These are phyloP conservation scores for Heteropelma amictum DNA, from an alignment of 2,888 invertebrate species.

Conservation along the genomic window DNA sequence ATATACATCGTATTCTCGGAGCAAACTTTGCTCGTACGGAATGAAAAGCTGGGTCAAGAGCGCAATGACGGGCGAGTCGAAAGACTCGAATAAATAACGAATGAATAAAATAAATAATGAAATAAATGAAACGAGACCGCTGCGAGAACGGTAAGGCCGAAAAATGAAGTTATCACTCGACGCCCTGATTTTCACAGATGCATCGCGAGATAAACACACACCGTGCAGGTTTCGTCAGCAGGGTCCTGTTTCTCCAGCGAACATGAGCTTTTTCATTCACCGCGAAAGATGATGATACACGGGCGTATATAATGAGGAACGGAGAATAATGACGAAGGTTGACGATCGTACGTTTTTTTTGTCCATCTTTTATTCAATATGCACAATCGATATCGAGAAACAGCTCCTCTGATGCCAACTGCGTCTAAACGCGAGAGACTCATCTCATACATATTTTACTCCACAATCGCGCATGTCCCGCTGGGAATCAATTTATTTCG, in stretches of 20 bases:
- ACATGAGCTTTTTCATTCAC: conserved; percentile 2
- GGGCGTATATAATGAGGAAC: background rate
- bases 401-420: too few species aligned
- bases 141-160: too few species aligned
- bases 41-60: conserved; percentile 2
- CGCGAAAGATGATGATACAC: background rate
- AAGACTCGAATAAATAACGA: background rate
- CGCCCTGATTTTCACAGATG: background rate
- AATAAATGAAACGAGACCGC: background rate
- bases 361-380: too few species aligned
- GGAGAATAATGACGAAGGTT: background rate
- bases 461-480: too few species aligned
- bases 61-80: background rate
- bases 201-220: background rate
- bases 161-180: background rate
- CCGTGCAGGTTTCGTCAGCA: too few species aligned
- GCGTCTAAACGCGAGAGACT: too few species aligned
- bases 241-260: background rate
- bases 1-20: too few species aligned
- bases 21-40: too few species aligned
- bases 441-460: too few species aligned
- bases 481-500: too few species aligned
- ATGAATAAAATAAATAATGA: background rate
- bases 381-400: too few species aligned
- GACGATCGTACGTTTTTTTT: too few species aligned